phyloP scores from a whole-genome alignment of 2,888 invertebrate genomes.

The Trissolcus japonicus region DNA sequence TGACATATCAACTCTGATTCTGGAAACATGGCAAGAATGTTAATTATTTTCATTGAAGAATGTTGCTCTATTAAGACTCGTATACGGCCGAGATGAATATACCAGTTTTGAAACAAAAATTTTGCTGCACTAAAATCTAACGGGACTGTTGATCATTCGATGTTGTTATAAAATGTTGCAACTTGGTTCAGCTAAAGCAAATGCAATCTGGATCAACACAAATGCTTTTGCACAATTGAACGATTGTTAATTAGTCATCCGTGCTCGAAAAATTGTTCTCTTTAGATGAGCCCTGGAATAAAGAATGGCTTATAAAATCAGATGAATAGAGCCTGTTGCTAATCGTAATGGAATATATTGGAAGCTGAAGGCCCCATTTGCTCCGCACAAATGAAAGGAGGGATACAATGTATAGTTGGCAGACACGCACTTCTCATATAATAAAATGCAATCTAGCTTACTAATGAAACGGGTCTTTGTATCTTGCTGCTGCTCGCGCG shows the following conservation, averaged over 20 bases:
- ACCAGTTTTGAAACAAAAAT: background rate
- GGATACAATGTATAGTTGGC: conserved; percentile 55
- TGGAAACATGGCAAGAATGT: conserved; percentile 1
- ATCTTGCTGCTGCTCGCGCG: conserved; percentile 46
- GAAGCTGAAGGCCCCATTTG: conserved; percentile 55
- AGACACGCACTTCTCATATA: conserved; percentile 58
- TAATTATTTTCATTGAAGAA: conserved; percentile 5
- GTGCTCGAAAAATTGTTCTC: conserved; percentile 39
- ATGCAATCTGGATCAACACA: background rate
- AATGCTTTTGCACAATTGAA: conserved; percentile 20
- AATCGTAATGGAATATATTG: conserved; percentile 50
- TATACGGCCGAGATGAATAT: too few species aligned
- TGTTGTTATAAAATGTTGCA: background rate
- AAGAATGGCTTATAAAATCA: conserved; percentile 48
- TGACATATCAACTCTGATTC: conserved; percentile 11
- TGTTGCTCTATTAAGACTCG: too few species aligned
- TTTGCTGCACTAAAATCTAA: background rate
- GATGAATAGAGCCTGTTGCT: conserved; percentile 50
- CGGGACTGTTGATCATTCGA: background rate
- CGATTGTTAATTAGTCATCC: conserved; percentile 42
- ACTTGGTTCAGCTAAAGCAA: too few species aligned
- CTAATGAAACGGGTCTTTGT: conserved; percentile 58
- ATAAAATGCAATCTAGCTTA: conserved; percentile 59
- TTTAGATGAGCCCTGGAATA: conserved; percentile 38
- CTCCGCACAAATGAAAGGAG: conserved; percentile 47